A percentile compares a stretch with the other conserved stretches of the same genome.
Evolutionary conservation across 1,140 invertebrate genomes (phyloP).

Genomic region (Neelides sp.): DNA sequence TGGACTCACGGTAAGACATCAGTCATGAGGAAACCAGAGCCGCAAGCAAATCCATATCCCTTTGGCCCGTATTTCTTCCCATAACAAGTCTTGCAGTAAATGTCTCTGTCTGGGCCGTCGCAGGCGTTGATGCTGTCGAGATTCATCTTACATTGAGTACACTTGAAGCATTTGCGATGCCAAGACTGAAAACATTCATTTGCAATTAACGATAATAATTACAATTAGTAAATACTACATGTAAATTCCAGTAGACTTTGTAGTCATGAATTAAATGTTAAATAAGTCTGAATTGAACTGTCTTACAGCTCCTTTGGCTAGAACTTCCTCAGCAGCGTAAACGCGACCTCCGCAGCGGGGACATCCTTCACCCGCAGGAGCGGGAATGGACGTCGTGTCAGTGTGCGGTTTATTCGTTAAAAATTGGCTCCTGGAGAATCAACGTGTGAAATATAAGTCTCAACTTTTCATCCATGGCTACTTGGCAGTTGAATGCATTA

Average conservation of each 20-base stretch:
- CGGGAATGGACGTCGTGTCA: slow-evolving; percentile 64
- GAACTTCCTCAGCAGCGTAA: slow-evolving; percentile 76
- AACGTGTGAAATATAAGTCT: too few species aligned
- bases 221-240: too few species aligned
- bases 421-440: slow-evolving; percentile 24
- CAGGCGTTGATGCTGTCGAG: slow-evolving; percentile 86
- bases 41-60: slow-evolving; percentile 78
- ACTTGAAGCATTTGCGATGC: slow-evolving; percentile 44
- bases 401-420: slow-evolving; percentile 37
- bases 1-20: slow-evolving; percentile 65
- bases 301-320: slow-evolving; percentile 54
- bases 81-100: slow-evolving; percentile 89
- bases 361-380: slow-evolving; percentile 70
- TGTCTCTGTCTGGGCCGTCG: slow-evolving; percentile 73
- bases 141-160: slow-evolving; percentile 83
- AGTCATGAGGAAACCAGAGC: slow-evolving; percentile 81
- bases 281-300: slow-evolving; percentile 13
- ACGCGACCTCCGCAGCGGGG: slow-evolving; percentile 79
- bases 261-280: not conserved
- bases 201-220: not conserved
- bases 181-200: slow-evolving; percentile 22
- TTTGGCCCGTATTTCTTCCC: slow-evolving; percentile 72
- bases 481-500: too few species aligned
- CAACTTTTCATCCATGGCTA: too few species aligned
- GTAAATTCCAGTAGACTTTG: too few species aligned